Evolutionary conservation across 2,888 invertebrate species (phyloP).

Genomic region (Prosapia bicincta): DNA sequence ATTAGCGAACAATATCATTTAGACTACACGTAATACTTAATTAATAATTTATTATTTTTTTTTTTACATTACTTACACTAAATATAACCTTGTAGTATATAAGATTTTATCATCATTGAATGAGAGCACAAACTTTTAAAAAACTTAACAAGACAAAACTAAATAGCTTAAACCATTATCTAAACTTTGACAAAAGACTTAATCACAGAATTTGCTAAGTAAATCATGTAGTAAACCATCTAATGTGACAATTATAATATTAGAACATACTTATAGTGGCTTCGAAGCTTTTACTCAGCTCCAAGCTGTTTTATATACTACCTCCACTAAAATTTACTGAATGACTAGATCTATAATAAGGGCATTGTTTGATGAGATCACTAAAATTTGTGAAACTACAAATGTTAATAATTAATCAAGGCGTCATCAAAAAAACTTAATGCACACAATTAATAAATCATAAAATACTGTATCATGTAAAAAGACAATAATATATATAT

Average conservation of each 20-base stretch:
- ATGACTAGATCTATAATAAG: neutral
- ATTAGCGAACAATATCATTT: neutral
- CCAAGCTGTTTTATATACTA: neutral
- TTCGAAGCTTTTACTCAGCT: neutral
- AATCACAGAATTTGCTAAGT: neutral
- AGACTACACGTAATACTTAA: neutral
- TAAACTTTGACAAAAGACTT: neutral
- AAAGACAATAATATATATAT: too few species aligned
- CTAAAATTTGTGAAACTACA: conserved; percentile 2
- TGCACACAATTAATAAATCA: neutral
- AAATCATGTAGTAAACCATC: neutral
- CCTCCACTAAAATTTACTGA: neutral
- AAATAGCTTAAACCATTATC: neutral
- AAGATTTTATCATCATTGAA: neutral
- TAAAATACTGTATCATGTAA: too few species aligned
- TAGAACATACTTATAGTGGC: neutral
- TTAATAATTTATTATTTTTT: neutral
- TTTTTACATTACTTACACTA: neutral
- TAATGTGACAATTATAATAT: neutral
- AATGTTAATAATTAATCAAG: neutral
- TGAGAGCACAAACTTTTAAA: neutral
- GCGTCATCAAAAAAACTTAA: neutral
- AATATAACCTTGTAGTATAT: neutral
- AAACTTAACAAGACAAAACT: neutral
- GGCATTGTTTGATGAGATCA: neutral